Evolutionary conservation across 2,113 vertebrate genomes (phyloP).

Genomic region (Panthera leo): DNA sequence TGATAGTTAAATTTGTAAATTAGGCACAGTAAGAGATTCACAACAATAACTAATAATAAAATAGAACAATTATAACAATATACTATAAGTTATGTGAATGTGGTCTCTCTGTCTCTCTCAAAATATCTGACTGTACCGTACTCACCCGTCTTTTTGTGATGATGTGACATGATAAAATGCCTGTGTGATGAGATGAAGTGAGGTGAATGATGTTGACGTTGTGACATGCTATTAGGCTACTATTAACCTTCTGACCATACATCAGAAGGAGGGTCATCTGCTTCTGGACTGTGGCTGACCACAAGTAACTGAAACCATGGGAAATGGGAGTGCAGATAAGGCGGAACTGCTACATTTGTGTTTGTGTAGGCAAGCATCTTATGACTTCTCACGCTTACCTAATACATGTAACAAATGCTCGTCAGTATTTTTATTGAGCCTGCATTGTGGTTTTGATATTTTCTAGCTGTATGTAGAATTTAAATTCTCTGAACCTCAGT

Average conservation of each 20-base stretch:
- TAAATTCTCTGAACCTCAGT: neutral
- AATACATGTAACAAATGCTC: neutral
- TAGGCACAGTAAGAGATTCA: neutral
- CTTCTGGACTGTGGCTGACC: neutral
- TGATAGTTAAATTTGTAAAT: neutral
- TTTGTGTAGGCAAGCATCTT: neutral
- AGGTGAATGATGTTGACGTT: neutral
- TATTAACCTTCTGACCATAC: neutral
- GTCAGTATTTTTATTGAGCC: neutral
- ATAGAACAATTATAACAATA: neutral
- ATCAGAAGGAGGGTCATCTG: neutral
- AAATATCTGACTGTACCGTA: neutral
- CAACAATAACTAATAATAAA: neutral
- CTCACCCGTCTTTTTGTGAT: neutral
- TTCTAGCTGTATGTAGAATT: neutral
- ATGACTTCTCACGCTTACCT: neutral
- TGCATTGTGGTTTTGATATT: neutral
- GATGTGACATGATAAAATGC: neutral
- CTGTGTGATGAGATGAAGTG: neutral
- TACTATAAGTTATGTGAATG: neutral
- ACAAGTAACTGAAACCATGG: neutral
- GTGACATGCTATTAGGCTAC: neutral
- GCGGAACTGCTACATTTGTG: neutral
- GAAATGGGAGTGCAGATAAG: neutral
- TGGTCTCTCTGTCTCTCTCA: neutral